Base-by-base conservation (phyloP, 30 jellyfish, hydroid and myxozoan genomes). In the Aurelia sp. region DNA sequence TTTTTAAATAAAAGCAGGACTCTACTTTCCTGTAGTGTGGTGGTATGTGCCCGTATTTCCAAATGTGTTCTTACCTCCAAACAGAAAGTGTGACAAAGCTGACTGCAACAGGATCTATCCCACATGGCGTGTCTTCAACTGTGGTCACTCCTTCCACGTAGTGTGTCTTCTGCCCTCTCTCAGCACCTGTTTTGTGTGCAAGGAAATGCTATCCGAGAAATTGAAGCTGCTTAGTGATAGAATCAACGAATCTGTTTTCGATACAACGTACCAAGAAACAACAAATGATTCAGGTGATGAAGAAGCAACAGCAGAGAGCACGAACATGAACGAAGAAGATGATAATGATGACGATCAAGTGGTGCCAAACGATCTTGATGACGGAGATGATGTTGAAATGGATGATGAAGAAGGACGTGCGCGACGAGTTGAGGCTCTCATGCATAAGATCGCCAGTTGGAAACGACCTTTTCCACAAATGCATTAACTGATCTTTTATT, bases 181-280 rank as follows among this genome's bases (percentile, higher is more conserved):
- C 72, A 62, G 72, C 72, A 62, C 72, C 20, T 62, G 72, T 62
- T 62, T 62, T 40, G 2, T 40, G 20, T 62, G 72, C 72, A 62
- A 62, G 27, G 27, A 62, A 31, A 31, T n/a, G 20, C 27, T 40
- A 1, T 31, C 27, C 27, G 20, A n/a, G 40, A 40, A 62, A 27
- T 27, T 27, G 33, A 27, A 27, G 33, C 33, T 27, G 33, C 33
- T 27, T 2, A 27, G 33, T 27, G 33, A 27, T 27, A 27, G 33
- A 2, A 27, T 27, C 1, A 27, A 27, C 2, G 33, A 27, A 27
- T 27, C 33, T 27, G 33, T 27, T 27, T 27, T 27, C 2, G 33
- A 27, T 27, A 27, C 33, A 27, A 27, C 33, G 33, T 27, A 27
- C 33, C 1, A 27, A 27, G 33, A 27, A 27, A 27, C 33, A 31